phyloP scores from a whole-genome alignment of 2,797 vertebrate species.

The Phyllotis vaccarum region DNA sequence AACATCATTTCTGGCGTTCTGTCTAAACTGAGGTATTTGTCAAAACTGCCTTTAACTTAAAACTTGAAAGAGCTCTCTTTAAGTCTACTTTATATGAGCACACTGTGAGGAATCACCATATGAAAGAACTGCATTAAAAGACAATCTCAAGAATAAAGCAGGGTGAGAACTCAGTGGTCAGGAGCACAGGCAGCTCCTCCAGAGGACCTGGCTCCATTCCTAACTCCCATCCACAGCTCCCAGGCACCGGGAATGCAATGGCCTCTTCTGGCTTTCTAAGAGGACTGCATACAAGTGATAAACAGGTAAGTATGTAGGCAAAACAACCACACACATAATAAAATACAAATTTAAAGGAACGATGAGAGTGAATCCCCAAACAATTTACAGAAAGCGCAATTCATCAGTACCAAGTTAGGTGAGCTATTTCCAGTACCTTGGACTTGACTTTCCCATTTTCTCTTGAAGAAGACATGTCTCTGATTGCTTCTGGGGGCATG shows the following conservation, averaged over 20 bases:
- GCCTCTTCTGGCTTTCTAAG: neutral
- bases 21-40: conserved; percentile 13
- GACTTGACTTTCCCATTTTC: conserved; percentile 93
- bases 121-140: conserved; percentile 29
- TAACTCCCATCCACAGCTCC: neutral
- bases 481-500: conserved; percentile 98
- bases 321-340: neutral
- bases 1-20: neutral
- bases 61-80: neutral
- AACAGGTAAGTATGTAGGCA: neutral
- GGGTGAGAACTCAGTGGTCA: neutral
- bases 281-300: neutral
- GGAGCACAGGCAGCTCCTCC: neutral
- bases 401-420: neutral
- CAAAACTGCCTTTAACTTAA: conserved; percentile 38
- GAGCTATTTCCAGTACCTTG: conserved; percentile 89
- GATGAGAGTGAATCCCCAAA: neutral
- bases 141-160: conserved; percentile 32
- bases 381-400: neutral
- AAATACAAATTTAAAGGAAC: neutral
- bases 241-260: neutral
- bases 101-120: neutral
- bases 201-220: neutral
- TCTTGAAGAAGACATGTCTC: conserved; percentile 93
- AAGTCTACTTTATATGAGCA: neutral